A percentile compares a stretch with the other conserved stretches of the same genome.
These are phyloP conservation scores for Thecocarcelia acutangulata DNA, from an alignment of 2,888 invertebrate genomes.

Conservation along the genomic window DNA sequence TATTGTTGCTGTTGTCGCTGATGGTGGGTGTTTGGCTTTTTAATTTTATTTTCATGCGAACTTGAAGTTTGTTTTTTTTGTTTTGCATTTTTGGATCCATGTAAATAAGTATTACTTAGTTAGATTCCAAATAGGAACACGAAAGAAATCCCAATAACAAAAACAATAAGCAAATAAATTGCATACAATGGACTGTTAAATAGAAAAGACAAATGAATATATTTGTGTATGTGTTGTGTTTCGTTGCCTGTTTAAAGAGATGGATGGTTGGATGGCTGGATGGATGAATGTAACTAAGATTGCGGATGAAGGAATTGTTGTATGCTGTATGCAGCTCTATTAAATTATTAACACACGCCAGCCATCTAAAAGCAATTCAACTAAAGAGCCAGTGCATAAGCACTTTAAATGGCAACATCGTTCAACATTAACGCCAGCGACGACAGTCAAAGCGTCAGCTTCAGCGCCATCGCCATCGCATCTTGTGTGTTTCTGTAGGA, in stretches of 20 bases:
- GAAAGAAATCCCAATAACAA: constrained; percentile 51
- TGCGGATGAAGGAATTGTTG: constrained; percentile 58
- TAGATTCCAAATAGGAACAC: constrained; percentile 58
- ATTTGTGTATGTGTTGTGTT: constrained; percentile 4
- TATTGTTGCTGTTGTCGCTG: constrained; percentile 19
- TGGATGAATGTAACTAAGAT: constrained; percentile 47
- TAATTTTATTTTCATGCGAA: constrained; percentile 69
- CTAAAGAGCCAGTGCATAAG: constrained; percentile 43
- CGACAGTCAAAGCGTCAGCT: constrained; percentile 26
- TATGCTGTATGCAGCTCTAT: constrained; percentile 39
- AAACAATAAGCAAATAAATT: constrained; percentile 61
- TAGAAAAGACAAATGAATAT: constrained; percentile 40
- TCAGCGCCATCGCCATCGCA: constrained; percentile 31
- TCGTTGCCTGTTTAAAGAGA: constrained; percentile 7
- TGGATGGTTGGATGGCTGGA: constrained; percentile 21
- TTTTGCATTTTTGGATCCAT: constrained; percentile 43
- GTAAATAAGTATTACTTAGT: constrained; percentile 59
- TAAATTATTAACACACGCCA: constrained; percentile 66
- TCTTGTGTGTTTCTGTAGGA: constrained; percentile 43
- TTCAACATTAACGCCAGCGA: constrained; percentile 39
- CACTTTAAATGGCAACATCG: constrained; percentile 47
- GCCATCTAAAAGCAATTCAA: constrained; percentile 40
- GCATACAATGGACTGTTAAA: constrained; percentile 63
- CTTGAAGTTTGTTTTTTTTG: constrained; percentile 57
- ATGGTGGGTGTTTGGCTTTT: constrained; percentile 68